A percentile compares a stretch with the other conserved stretches of the same genome.
These are phyloP conservation scores for Muntiacus reevesi DNA, from an alignment of 2,113 vertebrate species.

Conservation along the genomic window DNA sequence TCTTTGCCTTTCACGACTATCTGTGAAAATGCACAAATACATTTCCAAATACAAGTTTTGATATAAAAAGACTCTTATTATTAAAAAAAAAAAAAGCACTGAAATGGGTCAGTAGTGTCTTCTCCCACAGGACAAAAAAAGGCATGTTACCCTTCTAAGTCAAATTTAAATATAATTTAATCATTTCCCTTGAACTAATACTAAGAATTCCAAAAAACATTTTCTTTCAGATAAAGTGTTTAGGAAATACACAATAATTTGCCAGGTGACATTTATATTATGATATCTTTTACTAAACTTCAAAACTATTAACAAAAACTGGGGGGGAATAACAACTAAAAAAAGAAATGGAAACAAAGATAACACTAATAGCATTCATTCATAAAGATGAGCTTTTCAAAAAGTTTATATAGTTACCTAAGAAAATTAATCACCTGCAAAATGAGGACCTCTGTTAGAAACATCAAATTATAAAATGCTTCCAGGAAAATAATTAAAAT, in stretches of 20 bases:
- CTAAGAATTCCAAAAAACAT: neutral
- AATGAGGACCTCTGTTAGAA: slow-evolving; percentile 3
- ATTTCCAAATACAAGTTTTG: neutral
- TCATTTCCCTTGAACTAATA: neutral
- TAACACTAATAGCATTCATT: neutral
- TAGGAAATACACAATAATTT: neutral
- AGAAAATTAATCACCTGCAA: neutral
- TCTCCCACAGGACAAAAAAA: neutral
- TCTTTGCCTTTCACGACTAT: neutral
- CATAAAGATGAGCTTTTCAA: neutral
- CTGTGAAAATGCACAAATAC: neutral
- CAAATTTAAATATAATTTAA: neutral
- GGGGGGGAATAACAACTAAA: neutral
- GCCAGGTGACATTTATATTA: neutral
- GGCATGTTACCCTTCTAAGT: neutral
- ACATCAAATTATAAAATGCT: neutral
- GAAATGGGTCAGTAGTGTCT: neutral
- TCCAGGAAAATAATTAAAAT: neutral
- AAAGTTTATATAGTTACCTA: neutral
- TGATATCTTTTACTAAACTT: neutral
- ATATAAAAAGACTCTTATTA: neutral
- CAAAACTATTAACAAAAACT: neutral
- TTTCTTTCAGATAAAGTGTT: neutral
- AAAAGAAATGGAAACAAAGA: neutral
- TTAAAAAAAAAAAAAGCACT: neutral